Evolutionary conservation across 30 jellyfish, hydroid and myxozoan genomes (phyloP), one percentile per base, ranked within the genome.

Genomic region (Aurelia sp.): DNA sequence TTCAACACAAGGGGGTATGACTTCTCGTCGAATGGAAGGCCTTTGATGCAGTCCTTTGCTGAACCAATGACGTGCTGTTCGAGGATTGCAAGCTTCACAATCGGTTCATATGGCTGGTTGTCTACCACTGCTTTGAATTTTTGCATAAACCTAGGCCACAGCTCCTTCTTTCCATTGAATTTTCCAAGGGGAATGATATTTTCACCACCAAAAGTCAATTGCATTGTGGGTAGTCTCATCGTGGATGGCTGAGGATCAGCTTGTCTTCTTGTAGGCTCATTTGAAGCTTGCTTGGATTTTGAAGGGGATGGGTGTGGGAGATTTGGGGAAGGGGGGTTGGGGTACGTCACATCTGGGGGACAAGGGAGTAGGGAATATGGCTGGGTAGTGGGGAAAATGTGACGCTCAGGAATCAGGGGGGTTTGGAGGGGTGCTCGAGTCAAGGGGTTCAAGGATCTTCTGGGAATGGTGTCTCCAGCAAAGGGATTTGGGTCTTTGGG

Each of bases 1-100:
- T n/a, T 68, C 80, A 65, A 27, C 60, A 68, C 80, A 40, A 68
- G 60, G 80, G 63, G 80, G 60, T 12, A n/a, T 19, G 80, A 68
- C 61, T 68, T 68, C 80, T 68, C 80, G 40, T 68, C 80, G 60
- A 68, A 68, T 9, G 80, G 80, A 30, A 68, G 40, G 27, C 80
- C 80, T 68, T 68, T 68, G 60, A 68, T 68, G 80, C 80, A 68
- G 80, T 68, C 80, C 21, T 68, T 68, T 68, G 80, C 80, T 68
- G 2, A 63, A 63, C 80, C 80, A 68, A 68, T 68, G 61, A 68
- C 51, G 27, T 68, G 80, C 80, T 68, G 80, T 68, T 68, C 80
- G 80, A 68, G 82, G 67, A 72, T 72, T 50, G 82, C 82, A 72
- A 72, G 82, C 82, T 30, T 72, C 38, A 72, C 67, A 50, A 72